Evolutionary conservation across 2,113 vertebrate species (phyloP).

Genomic region (Burhinus bistriatus): DNA sequence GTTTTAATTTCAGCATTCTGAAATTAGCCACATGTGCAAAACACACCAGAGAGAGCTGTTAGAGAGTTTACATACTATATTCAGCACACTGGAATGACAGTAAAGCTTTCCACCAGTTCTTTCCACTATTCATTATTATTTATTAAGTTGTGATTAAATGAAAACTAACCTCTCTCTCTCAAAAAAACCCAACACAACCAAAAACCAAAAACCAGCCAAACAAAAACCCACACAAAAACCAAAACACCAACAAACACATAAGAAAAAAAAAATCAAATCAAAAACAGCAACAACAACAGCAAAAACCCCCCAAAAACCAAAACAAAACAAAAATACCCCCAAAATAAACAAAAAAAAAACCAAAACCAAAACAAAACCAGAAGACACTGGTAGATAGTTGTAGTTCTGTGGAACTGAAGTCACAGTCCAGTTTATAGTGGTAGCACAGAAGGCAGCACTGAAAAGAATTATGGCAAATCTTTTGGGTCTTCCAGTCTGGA

Average conservation of each 20-base stretch:
- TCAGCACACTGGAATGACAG: neutral
- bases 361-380: neutral
- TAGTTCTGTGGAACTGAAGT: neutral
- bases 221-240: no score
- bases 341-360: neutral
- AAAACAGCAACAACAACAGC: neutral
- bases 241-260: neutral
- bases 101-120: neutral
- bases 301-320: neutral
- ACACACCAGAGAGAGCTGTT: neutral
- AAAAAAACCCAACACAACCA: neutral
- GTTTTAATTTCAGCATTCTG: neutral
- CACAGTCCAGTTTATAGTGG: neutral
- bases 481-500: neutral
- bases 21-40: neutral
- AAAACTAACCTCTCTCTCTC: neutral
- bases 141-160: neutral
- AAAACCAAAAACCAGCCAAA: neutral
- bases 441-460: neutral
- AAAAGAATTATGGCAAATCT: neutral
- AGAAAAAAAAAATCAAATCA: neutral
- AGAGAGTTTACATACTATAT: neutral
- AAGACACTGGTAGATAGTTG: neutral
- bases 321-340: neutral
- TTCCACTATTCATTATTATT: neutral